Conservation (phyloP, 2,113 vertebrate species). For the Myotis brandtii region DNA sequence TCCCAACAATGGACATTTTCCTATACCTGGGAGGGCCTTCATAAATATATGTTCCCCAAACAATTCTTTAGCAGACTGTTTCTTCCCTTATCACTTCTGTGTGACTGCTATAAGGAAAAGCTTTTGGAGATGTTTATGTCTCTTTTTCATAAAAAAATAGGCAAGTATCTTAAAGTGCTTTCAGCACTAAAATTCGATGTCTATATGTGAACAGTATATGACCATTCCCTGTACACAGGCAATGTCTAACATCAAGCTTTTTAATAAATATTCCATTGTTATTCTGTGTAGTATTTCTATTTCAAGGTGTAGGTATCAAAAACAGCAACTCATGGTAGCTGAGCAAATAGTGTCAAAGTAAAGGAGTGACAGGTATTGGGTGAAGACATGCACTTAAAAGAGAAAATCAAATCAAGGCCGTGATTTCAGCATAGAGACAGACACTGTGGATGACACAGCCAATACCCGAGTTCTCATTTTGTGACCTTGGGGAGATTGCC, state of each 20-base stretch:
- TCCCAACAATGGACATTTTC: not conserved
- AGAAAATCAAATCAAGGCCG: not conserved
- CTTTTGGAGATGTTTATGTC: not conserved
- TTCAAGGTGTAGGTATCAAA: not conserved
- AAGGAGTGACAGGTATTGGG: not conserved
- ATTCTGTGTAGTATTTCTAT: not conserved
- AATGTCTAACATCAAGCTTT: not conserved
- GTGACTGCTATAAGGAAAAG: not conserved
- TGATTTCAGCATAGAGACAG: not conserved
- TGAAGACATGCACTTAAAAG: not conserved
- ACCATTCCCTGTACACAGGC: not conserved
- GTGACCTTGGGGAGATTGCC: not conserved
- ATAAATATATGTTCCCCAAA: not conserved
- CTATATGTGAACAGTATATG: not conserved
- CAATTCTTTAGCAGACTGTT: not conserved
- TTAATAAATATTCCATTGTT: not conserved
- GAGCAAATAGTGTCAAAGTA: not conserved
- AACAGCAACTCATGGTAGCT: not conserved
- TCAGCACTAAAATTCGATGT: not conserved
- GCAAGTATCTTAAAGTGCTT: not conserved
- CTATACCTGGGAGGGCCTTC: too few species aligned
- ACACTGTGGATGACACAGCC: too few species aligned
- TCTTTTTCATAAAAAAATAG: constrained; percentile 17
- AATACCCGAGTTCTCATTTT: not conserved
- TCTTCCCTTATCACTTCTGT: not conserved